Evolutionary conservation across 2,888 invertebrate genomes (phyloP).

Genomic region (Pseudanteris insignis): DNA sequence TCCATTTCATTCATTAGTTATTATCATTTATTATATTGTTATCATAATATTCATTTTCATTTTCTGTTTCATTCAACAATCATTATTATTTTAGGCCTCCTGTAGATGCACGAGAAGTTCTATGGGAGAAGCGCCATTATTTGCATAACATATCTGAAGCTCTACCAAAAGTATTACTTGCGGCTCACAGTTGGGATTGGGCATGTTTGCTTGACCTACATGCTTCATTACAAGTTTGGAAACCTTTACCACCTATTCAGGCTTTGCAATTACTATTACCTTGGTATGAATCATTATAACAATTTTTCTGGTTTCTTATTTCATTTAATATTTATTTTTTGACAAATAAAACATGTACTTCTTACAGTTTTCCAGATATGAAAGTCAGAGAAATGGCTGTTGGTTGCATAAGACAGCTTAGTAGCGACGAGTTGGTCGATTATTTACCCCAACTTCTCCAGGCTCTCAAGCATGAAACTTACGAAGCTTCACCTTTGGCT

Average conservation of each 20-base stretch:
- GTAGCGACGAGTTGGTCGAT: conserved; percentile 88
- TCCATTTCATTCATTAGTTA: not conserved
- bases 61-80: too few species aligned
- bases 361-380: conserved; percentile 88
- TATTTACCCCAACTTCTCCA: conserved; percentile 94
- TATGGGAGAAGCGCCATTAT: conserved; percentile 95
- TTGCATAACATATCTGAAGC: conserved; percentile 85
- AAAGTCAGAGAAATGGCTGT: conserved; percentile 88
- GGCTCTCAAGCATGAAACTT: conserved; percentile 88
- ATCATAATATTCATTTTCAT: conserved; percentile 5
- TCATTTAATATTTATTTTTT: not conserved
- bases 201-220: conserved; percentile 87
- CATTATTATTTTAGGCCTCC: conserved; percentile 73
- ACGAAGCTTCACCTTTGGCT: conserved; percentile 88
- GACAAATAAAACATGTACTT: not conserved
- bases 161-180: conserved; percentile 84
- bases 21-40: too few species aligned
- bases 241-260: conserved; percentile 83
- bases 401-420: conserved; percentile 79
- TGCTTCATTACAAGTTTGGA: conserved; percentile 88
- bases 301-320: conserved; percentile 10
- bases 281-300: conserved; percentile 75
- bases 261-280: conserved; percentile 92
- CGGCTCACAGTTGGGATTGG: conserved; percentile 92
- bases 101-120: conserved; percentile 78